Percentiles rank a stretch among this genome's conserved stretches.
These are phyloP conservation scores for Pachycephala philippinensis DNA, from an alignment of 2,113 vertebrate species.

Conservation along the genomic window DNA sequence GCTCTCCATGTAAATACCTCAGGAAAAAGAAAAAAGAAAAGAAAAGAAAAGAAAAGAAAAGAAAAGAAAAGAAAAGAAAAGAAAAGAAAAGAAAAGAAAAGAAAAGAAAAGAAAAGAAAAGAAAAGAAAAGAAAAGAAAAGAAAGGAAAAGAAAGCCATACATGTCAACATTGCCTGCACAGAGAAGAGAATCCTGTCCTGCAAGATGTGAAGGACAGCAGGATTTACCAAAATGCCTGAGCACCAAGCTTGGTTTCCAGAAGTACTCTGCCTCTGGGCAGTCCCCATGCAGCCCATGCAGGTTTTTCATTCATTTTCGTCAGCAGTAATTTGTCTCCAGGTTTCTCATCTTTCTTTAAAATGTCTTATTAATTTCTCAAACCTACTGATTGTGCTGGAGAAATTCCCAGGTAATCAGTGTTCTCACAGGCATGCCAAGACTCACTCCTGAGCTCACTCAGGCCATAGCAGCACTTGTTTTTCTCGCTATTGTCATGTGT, in stretches of 20 bases:
- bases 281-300: not conserved
- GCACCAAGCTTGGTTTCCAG: not conserved
- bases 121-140: too few species aligned
- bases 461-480: not conserved
- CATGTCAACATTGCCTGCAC: not conserved
- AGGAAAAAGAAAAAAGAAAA: too few species aligned
- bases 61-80: too few species aligned
- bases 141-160: too few species aligned
- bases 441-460: not conserved
- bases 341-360: not conserved
- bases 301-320: not conserved
- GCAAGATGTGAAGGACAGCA: not conserved
- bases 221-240: not conserved
- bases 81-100: too few species aligned
- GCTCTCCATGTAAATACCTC: not conserved
- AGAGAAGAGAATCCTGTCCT: not conserved
- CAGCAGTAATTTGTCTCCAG: not conserved
- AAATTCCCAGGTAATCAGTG: not conserved
- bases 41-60: too few species aligned
- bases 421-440: not conserved
- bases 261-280: not conserved
- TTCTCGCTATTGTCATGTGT: not conserved
- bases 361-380: not conserved
- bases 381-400: not conserved
- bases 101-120: too few species aligned